Percentiles rank a stretch among this genome's conserved stretches.
Conservation (phyloP, 2,888 invertebrate species). For the Rotaria magnacalcarata region DNA sequence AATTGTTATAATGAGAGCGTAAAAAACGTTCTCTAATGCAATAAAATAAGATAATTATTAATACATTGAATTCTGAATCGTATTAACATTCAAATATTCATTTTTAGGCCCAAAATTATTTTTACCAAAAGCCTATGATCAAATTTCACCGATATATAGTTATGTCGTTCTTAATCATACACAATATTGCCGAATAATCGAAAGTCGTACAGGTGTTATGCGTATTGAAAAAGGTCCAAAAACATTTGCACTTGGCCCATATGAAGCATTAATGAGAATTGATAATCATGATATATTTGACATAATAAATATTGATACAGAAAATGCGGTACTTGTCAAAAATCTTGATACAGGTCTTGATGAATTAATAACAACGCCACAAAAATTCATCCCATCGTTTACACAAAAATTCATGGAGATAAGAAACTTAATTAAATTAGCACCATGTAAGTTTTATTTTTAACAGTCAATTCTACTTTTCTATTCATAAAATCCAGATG, state of each 20-base stretch:
- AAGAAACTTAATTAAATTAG: constrained; percentile 21
- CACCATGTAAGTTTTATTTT: constrained; percentile 1
- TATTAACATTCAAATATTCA: neutral
- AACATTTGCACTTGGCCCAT: constrained; percentile 22
- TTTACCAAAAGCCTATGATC: constrained; percentile 1
- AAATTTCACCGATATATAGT: neutral
- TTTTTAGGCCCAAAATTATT: constrained; percentile 10
- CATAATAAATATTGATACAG: constrained; percentile 17
- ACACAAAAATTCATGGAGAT: constrained; percentile 6
- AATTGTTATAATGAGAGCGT: too few relatives aligned
- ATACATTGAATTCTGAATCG: too few relatives aligned
- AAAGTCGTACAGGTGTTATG: neutral
- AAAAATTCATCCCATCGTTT: constrained; percentile 26
- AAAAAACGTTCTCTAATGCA: too few relatives aligned
- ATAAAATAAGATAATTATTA: too few relatives aligned
- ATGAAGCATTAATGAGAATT: neutral
- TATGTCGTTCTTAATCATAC: constrained; percentile 17
- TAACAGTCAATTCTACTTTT: too few relatives aligned
- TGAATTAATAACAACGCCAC: constrained; percentile 28
- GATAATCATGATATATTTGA: neutral
- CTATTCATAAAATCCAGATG: neutral
- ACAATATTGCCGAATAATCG: constrained; percentile 16
- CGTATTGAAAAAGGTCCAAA: constrained; percentile 14
- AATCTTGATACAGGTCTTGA: constrained; percentile 10
- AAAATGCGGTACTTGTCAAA: constrained; percentile 30